Conservation (phyloP, 2,888 invertebrate genomes). For the Ischnura elegans region DNA sequence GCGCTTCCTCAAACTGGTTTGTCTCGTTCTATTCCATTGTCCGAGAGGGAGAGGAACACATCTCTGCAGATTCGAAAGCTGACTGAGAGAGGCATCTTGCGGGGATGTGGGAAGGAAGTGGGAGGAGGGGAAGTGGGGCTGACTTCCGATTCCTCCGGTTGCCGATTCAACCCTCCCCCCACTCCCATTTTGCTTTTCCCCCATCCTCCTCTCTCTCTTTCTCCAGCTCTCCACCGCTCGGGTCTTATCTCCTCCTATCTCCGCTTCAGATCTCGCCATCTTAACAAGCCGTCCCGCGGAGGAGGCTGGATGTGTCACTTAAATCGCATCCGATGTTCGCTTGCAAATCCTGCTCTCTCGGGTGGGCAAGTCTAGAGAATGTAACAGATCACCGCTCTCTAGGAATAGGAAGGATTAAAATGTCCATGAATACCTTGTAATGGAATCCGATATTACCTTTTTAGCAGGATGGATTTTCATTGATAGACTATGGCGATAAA, state of each 20-base stretch:
- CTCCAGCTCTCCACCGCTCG: neutral
- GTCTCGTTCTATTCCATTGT: constrained; percentile 59
- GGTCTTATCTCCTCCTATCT: neutral
- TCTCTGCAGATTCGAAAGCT: constrained; percentile 58
- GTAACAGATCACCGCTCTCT: no score
- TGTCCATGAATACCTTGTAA: no score
- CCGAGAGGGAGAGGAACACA: neutral
- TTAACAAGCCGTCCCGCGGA: constrained; percentile 11
- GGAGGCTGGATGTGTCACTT: neutral
- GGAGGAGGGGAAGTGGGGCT: neutral
- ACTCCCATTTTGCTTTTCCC: no score
- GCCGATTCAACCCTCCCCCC: neutral
- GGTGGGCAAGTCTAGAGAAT: neutral
- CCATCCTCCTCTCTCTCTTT: neutral
- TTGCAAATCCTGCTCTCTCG: neutral
- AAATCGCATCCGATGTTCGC: constrained; percentile 9
- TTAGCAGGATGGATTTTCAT: no score
- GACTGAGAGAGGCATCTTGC: neutral
- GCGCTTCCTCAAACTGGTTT: constrained; percentile 61
- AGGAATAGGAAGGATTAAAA: no score
- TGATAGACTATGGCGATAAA: no score
- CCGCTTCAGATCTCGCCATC: constrained; percentile 9
- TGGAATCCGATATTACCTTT: no score
- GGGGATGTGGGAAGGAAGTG: constrained; percentile 32
- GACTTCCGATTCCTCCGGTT: neutral